Evolutionary conservation across 2,113 vertebrate species (phyloP).

Genomic region (Corythornis madagascariensis): DNA sequence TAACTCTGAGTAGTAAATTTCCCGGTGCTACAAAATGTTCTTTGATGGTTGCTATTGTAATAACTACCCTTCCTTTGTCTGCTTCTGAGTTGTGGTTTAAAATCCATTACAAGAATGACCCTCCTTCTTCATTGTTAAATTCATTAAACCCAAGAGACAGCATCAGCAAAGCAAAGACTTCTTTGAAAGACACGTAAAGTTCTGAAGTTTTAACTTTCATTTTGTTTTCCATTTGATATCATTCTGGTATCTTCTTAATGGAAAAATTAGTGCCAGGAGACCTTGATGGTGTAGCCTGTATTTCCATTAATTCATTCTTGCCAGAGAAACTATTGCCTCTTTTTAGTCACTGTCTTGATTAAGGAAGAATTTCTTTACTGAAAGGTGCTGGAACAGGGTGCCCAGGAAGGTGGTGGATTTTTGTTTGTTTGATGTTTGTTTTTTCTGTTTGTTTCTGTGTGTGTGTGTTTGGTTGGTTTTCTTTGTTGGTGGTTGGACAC

Average conservation of each 20-base stretch:
- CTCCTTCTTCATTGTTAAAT: not conserved
- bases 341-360: slow-evolving; percentile 14
- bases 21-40: not conserved
- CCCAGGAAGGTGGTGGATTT: too few relatives aligned
- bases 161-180: not conserved
- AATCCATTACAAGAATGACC: not conserved
- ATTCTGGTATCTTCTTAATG: not conserved
- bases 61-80: not conserved
- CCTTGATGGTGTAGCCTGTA: not conserved
- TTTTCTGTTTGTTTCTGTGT: too few relatives aligned
- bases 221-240: not conserved
- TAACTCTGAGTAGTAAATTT: not conserved
- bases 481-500: too few relatives aligned
- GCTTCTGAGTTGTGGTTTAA: not conserved
- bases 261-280: slow-evolving; percentile 2
- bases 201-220: not conserved
- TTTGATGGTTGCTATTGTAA: not conserved
- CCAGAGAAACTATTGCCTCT: slow-evolving; percentile 31
- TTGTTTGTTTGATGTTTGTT: too few relatives aligned
- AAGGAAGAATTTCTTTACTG: not conserved
- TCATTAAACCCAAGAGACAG: not conserved
- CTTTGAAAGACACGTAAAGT: not conserved
- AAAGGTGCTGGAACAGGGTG: too few relatives aligned
- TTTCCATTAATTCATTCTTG: slow-evolving; percentile 43
- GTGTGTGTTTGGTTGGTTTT: too few relatives aligned